Conservation (phyloP, 30 jellyfish, hydroid and myxozoan species). For the Chrysaora quinquecirrha region DNA sequence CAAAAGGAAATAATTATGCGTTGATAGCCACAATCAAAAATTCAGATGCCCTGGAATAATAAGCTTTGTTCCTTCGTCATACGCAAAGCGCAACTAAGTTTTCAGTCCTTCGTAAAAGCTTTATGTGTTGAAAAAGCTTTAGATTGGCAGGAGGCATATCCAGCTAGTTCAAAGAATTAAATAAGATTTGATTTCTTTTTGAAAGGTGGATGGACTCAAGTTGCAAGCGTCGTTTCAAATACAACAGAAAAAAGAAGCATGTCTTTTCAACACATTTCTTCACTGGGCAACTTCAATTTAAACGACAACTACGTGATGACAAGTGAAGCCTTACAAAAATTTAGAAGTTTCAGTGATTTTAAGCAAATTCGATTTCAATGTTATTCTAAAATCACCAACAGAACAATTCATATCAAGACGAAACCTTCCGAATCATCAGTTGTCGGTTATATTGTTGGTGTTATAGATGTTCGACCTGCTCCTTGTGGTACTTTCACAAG, state of each 20-base stretch:
- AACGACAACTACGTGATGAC: background rate
- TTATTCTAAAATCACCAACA: background rate
- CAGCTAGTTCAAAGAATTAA: no score
- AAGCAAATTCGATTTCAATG: slow-evolving; percentile 7
- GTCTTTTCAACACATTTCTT: background rate
- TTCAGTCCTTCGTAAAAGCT: no score
- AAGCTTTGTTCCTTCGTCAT: no score
- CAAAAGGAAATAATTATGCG: no score
- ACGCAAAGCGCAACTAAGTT: no score
- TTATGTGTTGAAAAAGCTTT: no score
- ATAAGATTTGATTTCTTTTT: no score
- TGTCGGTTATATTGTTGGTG: background rate
- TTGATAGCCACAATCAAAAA: no score
- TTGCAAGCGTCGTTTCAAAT: background rate
- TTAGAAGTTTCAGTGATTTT: background rate
- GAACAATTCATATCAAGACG: slow-evolving; percentile 3
- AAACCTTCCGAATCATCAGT: background rate
- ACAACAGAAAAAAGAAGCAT: background rate
- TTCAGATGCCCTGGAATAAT: no score
- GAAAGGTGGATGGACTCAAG: slow-evolving; percentile 12
- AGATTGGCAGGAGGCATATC: no score
- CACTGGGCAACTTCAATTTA: background rate
- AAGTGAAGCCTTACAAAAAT: background rate
- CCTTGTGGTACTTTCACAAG: background rate
- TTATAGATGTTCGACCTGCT: background rate